Conservation (phyloP, 2,113 vertebrate species). For the Alexandromys fortis region DNA sequence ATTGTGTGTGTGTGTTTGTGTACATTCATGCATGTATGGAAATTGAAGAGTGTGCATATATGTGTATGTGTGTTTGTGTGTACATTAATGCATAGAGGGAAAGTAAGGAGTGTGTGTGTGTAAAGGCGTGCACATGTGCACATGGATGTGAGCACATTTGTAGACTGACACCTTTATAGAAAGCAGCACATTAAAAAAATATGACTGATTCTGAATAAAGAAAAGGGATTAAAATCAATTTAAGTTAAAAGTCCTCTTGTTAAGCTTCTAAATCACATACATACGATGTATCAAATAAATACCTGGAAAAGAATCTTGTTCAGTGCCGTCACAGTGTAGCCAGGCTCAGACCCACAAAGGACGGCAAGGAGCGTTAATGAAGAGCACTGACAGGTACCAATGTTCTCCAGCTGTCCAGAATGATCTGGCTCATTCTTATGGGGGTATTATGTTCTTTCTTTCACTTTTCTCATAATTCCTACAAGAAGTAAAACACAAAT, state of each 20-base stretch:
- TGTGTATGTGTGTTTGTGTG: neutral
- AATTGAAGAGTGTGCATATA: neutral
- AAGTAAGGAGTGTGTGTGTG: too few species aligned
- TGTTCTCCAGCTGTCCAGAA: neutral
- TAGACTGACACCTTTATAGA: neutral
- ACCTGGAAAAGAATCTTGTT: neutral
- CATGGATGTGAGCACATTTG: too few species aligned
- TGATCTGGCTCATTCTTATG: neutral
- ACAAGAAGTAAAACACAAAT: constrained; percentile 41
- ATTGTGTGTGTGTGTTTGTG: neutral
- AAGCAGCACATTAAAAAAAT: neutral
- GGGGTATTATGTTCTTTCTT: neutral
- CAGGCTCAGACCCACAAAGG: neutral
- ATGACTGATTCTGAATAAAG: neutral
- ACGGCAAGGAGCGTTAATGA: neutral
- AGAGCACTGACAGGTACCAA: neutral
- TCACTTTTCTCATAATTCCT: constrained; percentile 18
- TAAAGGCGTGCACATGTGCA: too few species aligned
- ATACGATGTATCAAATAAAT: neutral
- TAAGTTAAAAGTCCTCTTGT: neutral
- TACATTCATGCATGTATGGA: too few species aligned
- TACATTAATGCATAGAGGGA: too few species aligned
- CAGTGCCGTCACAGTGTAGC: neutral
- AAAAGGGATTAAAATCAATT: neutral
- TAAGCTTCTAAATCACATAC: neutral